Evolutionary conservation across 2,797 vertebrate species (phyloP).

Genomic region (Cheirogaleus major): DNA sequence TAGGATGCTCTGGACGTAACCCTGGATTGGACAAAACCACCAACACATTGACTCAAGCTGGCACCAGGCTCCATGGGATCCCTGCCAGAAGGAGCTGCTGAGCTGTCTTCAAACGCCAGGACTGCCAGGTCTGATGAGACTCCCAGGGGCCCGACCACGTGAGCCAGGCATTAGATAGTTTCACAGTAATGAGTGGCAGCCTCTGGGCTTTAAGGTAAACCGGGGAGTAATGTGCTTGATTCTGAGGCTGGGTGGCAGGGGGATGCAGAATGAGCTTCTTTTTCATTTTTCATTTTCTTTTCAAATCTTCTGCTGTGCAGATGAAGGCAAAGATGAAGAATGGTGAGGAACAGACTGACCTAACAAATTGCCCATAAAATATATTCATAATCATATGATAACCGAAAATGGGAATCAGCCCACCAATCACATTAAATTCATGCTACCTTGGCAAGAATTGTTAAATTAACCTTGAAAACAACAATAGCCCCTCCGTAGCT

Average conservation of each 20-base stretch:
- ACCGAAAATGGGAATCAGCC: slow-evolving; percentile 11
- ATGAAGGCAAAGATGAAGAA: slow-evolving; percentile 24
- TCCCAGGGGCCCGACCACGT: not conserved
- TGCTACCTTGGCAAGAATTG: not conserved
- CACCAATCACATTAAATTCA: slow-evolving; percentile 40
- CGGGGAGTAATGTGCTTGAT: not conserved
- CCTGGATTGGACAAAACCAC: not conserved
- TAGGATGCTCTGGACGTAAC: not conserved
- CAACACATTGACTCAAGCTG: not conserved
- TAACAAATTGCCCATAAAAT: slow-evolving; percentile 48
- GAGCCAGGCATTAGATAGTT: not conserved
- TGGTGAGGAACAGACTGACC: not conserved
- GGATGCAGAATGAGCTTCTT: not conserved
- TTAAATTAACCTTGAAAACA: slow-evolving; percentile 50
- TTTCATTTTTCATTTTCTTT: slow-evolving; percentile 28
- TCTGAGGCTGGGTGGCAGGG: not conserved
- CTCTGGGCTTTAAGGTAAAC: not conserved
- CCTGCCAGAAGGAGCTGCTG: not conserved
- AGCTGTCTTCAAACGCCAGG: not conserved
- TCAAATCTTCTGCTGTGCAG: not conserved
- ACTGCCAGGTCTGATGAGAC: not conserved
- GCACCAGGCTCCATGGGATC: not conserved
- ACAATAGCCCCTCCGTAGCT: not conserved
- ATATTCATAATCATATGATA: slow-evolving; percentile 51
- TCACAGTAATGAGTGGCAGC: not conserved